A percentile compares a stretch with the other conserved stretches of the same genome.
These are phyloP conservation scores for Endotricha flammealis DNA, from an alignment of 2,888 invertebrate genomes.

Conservation along the genomic window DNA sequence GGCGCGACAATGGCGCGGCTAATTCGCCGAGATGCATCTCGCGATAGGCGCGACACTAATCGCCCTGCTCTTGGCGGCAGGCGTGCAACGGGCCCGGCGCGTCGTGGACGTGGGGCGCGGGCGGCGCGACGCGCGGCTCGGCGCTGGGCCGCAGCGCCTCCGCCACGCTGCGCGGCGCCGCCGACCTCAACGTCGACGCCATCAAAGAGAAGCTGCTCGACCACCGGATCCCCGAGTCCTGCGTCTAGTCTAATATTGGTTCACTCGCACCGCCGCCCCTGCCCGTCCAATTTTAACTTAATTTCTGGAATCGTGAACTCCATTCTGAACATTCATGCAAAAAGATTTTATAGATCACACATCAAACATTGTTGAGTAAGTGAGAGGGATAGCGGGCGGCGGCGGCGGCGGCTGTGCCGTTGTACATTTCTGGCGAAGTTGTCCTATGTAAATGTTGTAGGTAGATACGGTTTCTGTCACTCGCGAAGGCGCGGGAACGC, in stretches of 20 bases:
- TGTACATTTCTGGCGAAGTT: conserved; percentile 26
- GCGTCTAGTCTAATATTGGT: conserved; percentile 80
- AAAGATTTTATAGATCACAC: too few relatives aligned
- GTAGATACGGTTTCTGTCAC: conserved; percentile 28
- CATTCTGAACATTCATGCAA: too few relatives aligned
- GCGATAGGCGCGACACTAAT: conserved; percentile 23
- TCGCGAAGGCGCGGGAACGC: conserved; percentile 17
- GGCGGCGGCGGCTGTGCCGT: conserved; percentile 12
- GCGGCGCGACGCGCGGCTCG: conserved; percentile 26
- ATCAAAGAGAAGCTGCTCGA: conserved; percentile 93
- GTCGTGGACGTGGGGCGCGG: conserved; percentile 77
- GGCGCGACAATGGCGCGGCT: conserved; percentile 30
- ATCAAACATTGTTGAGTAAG: too few relatives aligned
- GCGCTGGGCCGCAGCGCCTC: conserved; percentile 65
- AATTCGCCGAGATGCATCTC: conserved; percentile 32
- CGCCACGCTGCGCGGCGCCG: conserved; percentile 62
- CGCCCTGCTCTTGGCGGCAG: conserved; percentile 37
- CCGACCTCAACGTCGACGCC: conserved; percentile 86
- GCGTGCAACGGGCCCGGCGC: conserved; percentile 73
- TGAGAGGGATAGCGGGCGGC: too few relatives aligned
- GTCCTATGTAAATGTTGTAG: conserved; percentile 49
- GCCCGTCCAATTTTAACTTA: not conserved
- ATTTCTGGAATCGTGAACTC: too few relatives aligned
- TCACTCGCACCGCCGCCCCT: conserved; percentile 6
- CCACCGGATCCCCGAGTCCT: conserved; percentile 91